phyloP scores from a whole-genome alignment of 2,888 invertebrate species.

The Bombylius major region DNA sequence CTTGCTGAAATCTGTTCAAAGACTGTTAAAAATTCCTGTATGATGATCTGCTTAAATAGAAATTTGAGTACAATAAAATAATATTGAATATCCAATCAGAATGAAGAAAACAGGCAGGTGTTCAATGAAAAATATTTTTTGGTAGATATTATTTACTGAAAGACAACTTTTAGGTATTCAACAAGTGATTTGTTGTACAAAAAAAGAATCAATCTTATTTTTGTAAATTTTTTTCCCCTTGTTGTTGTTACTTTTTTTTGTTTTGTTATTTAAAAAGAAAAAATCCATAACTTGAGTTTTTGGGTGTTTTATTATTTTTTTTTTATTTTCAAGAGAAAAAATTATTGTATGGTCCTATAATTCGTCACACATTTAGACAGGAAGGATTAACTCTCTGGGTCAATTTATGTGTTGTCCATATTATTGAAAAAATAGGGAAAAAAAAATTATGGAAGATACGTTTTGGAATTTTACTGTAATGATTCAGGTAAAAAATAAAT shows the following conservation, averaged over 20 bases:
- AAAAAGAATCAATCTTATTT: no score
- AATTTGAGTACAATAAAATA: no score
- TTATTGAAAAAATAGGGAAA: no score
- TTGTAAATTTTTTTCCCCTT: background rate
- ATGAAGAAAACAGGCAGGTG: conserved; percentile 1
- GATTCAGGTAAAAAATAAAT: no score
- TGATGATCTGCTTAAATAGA: conserved; percentile 1
- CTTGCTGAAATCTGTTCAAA: conserved; percentile 1
- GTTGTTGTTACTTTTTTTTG: no score
- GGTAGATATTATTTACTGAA: background rate
- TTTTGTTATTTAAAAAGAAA: no score
- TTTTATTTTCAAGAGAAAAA: no score
- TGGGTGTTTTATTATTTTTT: no score
- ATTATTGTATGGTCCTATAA: background rate
- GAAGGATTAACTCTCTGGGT: conserved; percentile 2
- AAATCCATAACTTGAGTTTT: no score
- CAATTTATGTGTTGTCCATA: no score
- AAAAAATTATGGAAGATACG: no score
- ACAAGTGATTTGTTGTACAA: background rate
- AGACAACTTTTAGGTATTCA: background rate
- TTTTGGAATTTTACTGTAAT: no score
- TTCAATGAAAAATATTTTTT: conserved; percentile 1
- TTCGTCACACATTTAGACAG: conserved; percentile 6
- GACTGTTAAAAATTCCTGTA: background rate
- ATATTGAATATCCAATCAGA: background rate